These are phyloP conservation scores for Machimus atricapillus DNA, from an alignment of 2,888 invertebrate species.

Conservation along the genomic window DNA sequence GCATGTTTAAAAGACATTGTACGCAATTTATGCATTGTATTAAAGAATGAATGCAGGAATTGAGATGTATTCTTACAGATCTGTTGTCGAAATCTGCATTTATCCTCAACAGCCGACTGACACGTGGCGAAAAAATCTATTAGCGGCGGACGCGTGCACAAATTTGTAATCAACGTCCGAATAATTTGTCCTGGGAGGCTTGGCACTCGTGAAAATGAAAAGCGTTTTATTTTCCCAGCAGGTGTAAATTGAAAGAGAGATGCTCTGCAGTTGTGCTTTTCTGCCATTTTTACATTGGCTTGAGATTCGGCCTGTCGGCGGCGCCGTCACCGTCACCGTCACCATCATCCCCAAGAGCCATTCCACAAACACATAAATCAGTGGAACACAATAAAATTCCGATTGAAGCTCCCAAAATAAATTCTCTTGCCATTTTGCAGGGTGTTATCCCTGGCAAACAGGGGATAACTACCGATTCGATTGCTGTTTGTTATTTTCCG, in stretches of 20 bases:
- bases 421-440: slow-evolving; percentile 10
- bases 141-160: slow-evolving; percentile 3
- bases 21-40: not conserved
- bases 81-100: not conserved
- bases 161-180: slow-evolving; percentile 29
- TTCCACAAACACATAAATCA: slow-evolving; percentile 25
- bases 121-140: slow-evolving; percentile 30
- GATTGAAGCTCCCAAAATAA: slow-evolving; percentile 32
- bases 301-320: not conserved
- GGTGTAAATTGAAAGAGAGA: slow-evolving; percentile 42
- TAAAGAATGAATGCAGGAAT: not conserved
- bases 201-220: slow-evolving; percentile 41
- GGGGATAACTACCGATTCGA: slow-evolving; percentile 18
- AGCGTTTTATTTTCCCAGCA: slow-evolving; percentile 45
- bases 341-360: not conserved
- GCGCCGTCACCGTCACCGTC: not conserved
- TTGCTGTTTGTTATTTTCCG: slow-evolving; percentile 9
- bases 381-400: slow-evolving; percentile 34
- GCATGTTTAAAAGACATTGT: not conserved
- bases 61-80: not conserved
- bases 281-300: not conserved
- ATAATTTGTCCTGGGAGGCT: slow-evolving; percentile 22
- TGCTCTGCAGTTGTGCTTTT: slow-evolving; percentile 4
- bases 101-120: not conserved
- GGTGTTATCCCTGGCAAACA: slow-evolving; percentile 5